Evolutionary conservation across 1,140 invertebrate species (phyloP).

Genomic region (Meloidogyne hapla): DNA sequence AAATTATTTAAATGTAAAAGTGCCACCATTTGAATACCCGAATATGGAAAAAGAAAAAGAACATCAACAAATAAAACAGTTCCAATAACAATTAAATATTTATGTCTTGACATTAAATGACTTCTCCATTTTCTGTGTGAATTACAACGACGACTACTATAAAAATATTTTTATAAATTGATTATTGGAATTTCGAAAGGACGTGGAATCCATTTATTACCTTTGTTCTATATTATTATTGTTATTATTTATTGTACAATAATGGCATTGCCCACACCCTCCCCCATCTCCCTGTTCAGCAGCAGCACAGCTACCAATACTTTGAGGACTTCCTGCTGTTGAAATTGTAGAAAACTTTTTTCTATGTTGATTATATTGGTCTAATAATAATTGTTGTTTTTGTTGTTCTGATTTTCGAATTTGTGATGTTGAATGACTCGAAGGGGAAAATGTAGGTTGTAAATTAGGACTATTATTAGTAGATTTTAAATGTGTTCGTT

Average conservation of each 20-base stretch:
- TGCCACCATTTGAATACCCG: slow-evolving; percentile 60
- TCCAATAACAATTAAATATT: slow-evolving; percentile 63
- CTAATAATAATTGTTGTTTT: slow-evolving; percentile 1
- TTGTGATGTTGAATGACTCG: background rate
- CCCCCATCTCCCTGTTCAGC: background rate
- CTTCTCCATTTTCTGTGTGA: slow-evolving; percentile 50
- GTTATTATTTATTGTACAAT: background rate
- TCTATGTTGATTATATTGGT: background rate
- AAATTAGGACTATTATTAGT: background rate
- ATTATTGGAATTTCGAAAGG: no score
- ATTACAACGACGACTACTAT: slow-evolving; percentile 46
- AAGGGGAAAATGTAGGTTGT: background rate
- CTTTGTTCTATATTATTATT: background rate
- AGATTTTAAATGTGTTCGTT: background rate
- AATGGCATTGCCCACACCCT: background rate
- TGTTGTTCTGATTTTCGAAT: background rate
- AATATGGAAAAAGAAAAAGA: slow-evolving; percentile 63
- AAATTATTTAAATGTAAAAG: slow-evolving; percentile 62
- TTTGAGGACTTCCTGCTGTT: background rate
- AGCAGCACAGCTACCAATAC: background rate
- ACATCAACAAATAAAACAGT: slow-evolving; percentile 62
- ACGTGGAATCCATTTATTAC: no score
- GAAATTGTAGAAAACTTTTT: background rate
- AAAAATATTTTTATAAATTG: background rate
- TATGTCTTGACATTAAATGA: slow-evolving; percentile 63